Base-by-base conservation (phyloP, 2,113 vertebrate genomes). In the Pithys albifrons region DNA sequence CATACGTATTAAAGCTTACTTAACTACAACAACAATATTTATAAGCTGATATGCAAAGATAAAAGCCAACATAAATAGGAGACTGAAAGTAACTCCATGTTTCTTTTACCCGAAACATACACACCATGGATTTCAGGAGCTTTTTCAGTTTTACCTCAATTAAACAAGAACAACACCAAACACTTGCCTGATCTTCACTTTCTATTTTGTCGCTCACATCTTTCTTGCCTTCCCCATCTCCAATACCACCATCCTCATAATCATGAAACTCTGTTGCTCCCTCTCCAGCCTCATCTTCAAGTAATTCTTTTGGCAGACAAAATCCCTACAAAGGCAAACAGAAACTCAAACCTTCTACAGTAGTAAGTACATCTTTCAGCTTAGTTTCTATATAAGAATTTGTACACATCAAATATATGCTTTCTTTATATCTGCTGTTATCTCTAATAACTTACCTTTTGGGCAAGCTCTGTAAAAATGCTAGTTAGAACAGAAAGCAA, bases 181-280 rank as follows among this genome's bases (percentile, higher is more conserved):
- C n/a, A 96, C 96, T 55, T 97, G 98, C 99, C 99, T 99, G 99
- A 62, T 99, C 99, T 98, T 99, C 99, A 39, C 98, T 99, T 97
- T 99, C 99, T 80, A 99, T 99, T 98, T 98, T 99, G 96, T 99
- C 98, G 19, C 99, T 99, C 96, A 99, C 98, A 51, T 99, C 99
- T 96, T 99, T 99, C 93, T 91, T 91, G 82, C 99, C 99, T 88
- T 99, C 98, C 7, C 99, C 99, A 89, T 99, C 99, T 94, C 99
- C 99, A 41, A 99, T 98, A 15, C 99, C 99, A 27, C 99, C 99
- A 1, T 98, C 99, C 67, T 99, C 99, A 4, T 99, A 99, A 95
- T 99, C 98, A 54, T 99, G 99, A 77, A 99, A 99, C 73, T 99
- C 97, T 15, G 98, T 98, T 77, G 99, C 98, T 72, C 99, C 99